These are phyloP conservation scores for Microcebus ravelobensis DNA, from an alignment of 2,113 vertebrate species.

Conservation along the genomic window DNA sequence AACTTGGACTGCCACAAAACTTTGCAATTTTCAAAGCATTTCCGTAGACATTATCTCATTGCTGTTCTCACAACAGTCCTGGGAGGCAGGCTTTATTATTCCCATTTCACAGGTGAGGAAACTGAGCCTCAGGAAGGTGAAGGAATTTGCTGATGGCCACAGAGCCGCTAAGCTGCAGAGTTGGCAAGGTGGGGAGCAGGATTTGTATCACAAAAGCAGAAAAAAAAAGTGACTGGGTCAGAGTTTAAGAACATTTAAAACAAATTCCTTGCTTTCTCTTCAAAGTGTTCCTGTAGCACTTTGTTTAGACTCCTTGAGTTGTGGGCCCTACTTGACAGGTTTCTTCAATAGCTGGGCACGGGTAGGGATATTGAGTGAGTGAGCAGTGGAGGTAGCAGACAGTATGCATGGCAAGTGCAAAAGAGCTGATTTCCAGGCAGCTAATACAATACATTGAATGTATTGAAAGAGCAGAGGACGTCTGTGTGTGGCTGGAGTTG, in stretches of 20 bases:
- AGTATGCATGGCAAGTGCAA: not conserved
- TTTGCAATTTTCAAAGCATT: constrained; percentile 57
- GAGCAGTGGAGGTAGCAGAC: not conserved
- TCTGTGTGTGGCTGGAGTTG: not conserved
- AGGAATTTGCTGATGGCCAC: not conserved
- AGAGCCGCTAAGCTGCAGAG: constrained; percentile 17
- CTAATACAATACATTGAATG: not conserved
- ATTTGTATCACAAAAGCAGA: constrained; percentile 26
- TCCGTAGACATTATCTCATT: constrained; percentile 72
- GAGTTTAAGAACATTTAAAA: not conserved
- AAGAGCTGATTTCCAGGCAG: not conserved
- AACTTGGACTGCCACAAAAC: constrained; percentile 36
- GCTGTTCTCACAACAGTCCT: constrained; percentile 52
- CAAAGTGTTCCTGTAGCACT: not conserved
- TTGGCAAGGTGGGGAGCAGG: not conserved
- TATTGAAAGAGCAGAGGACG: not conserved
- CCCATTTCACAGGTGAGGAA: constrained; percentile 66
- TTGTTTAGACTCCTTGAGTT: not conserved
- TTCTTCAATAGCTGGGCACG: not conserved
- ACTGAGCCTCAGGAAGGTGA: constrained; percentile 55
- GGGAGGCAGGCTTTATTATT: constrained; percentile 58
- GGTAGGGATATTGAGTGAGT: not conserved
- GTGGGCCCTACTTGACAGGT: not conserved
- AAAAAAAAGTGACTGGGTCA: not conserved
- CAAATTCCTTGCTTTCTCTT: not conserved